Percentiles rank a stretch among this genome's conserved stretches.
Evolutionary conservation across 2,113 vertebrate species (phyloP).

Genomic region (Phalacrocorax brasilianus): DNA sequence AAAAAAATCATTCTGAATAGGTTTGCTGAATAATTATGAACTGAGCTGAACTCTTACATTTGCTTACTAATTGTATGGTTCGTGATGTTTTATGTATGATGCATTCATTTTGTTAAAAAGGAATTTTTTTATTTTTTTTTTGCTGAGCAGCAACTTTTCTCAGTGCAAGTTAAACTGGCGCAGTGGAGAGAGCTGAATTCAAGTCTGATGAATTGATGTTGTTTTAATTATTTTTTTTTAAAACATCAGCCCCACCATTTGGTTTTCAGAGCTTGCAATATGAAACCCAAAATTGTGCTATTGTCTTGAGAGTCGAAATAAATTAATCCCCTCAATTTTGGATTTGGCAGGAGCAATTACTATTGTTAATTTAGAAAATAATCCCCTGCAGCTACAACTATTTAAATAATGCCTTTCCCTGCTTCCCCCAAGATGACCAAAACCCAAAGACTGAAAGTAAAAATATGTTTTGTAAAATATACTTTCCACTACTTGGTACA

Average conservation of each 20-base stretch:
- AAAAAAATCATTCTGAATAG: constrained; percentile 43
- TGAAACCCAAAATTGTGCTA: constrained; percentile 40
- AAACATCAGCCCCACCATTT: background rate
- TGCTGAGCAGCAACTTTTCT: constrained; percentile 55
- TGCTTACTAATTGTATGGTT: constrained; percentile 55
- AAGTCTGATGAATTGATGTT: constrained; percentile 38
- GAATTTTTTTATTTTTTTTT: background rate
- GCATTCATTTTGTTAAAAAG: constrained; percentile 49
- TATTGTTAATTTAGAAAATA: constrained; percentile 63
- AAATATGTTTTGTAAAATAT: background rate
- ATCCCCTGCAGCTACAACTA: constrained; percentile 51
- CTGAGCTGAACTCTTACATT: constrained; percentile 57
- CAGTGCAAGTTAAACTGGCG: constrained; percentile 18
- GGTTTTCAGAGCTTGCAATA: constrained; percentile 45
- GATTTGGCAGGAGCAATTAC: constrained; percentile 54
- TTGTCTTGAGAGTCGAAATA: constrained; percentile 48
- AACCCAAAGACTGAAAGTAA: constrained; percentile 27
- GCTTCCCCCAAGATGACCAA: constrained; percentile 19
- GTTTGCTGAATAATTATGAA: constrained; percentile 66
- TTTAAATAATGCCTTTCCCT: constrained; percentile 47
- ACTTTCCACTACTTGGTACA: background rate
- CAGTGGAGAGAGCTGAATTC: constrained; percentile 1
- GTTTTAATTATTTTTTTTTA: background rate
- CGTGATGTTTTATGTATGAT: constrained; percentile 38
- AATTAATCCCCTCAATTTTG: constrained; percentile 33